A percentile compares a stretch with the other conserved stretches of the same genome.
phyloP scores from a whole-genome alignment of 2,113 vertebrate genomes.

The Herpailurus yagouaroundi region DNA sequence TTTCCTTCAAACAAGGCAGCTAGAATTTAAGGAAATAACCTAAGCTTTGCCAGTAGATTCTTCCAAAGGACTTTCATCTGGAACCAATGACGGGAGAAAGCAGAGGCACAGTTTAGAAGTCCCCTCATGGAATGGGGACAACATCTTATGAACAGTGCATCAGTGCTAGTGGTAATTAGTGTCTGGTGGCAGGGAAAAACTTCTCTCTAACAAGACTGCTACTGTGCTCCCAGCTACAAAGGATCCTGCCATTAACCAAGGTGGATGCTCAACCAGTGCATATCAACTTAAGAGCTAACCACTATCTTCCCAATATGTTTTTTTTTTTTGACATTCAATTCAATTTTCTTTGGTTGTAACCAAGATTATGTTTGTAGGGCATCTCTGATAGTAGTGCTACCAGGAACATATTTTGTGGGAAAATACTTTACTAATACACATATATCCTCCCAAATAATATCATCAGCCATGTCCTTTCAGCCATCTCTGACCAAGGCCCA shows the following conservation, averaged over 20 bases:
- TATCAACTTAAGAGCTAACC: background rate
- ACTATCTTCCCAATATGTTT: background rate
- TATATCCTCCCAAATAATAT: background rate
- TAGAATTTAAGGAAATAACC: background rate
- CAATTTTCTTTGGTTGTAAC: background rate
- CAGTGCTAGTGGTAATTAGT: background rate
- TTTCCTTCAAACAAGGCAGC: background rate
- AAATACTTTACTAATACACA: background rate
- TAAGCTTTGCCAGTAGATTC: background rate
- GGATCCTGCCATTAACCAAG: background rate
- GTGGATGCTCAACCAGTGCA: background rate
- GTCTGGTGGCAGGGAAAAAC: background rate
- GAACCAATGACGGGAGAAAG: background rate
- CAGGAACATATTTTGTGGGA: background rate
- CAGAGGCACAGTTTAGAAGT: background rate
- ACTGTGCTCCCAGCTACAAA: background rate
- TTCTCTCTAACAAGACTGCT: background rate
- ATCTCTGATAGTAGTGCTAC: background rate
- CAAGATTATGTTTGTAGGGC: background rate
- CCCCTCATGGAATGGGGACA: background rate
- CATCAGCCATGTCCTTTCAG: background rate
- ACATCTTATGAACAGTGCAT: background rate
- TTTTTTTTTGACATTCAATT: background rate
- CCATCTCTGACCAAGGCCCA: background rate
- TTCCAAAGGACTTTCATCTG: background rate